Evolutionary conservation across 2,797 vertebrate species (phyloP).

Genomic region (Paratrypauchen microcephalus): DNA sequence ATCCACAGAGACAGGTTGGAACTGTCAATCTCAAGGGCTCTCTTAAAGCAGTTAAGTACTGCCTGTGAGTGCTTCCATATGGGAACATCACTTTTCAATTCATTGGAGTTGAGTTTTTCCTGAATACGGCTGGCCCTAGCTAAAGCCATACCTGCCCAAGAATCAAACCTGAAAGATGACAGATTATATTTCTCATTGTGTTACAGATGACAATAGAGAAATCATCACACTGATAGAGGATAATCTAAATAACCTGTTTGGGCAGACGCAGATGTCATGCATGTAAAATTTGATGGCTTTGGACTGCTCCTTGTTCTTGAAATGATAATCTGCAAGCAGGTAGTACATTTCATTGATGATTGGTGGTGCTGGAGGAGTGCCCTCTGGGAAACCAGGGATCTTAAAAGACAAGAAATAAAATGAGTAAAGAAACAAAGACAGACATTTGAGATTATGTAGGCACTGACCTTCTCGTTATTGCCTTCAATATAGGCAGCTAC

Average conservation of each 20-base stretch:
- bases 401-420: constrained; percentile 46
- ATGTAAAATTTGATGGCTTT: constrained; percentile 99
- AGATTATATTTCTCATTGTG: neutral
- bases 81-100: constrained; percentile 91
- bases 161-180: constrained; percentile 87
- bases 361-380: constrained; percentile 83
- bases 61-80: constrained; percentile 95
- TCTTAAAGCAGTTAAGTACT: constrained; percentile 91
- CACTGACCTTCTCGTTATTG: constrained; percentile 82
- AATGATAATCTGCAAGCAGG: constrained; percentile 96
- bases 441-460: neutral
- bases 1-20: constrained; percentile 98
- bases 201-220: neutral
- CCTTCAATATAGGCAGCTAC: constrained; percentile 93
- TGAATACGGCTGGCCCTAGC: constrained; percentile 96
- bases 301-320: constrained; percentile 98
- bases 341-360: constrained; percentile 94
- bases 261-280: constrained; percentile 95
- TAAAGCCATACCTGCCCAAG: constrained; percentile 98
- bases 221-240: neutral
- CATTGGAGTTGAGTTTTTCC: constrained; percentile 97
- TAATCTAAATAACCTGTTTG: constrained; percentile 81
- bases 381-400: constrained; percentile 88
- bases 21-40: constrained; percentile 91
- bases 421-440: neutral